Evolutionary conservation across 2,888 invertebrate species (phyloP).

Genomic region (Podotricha telesiphe): DNA sequence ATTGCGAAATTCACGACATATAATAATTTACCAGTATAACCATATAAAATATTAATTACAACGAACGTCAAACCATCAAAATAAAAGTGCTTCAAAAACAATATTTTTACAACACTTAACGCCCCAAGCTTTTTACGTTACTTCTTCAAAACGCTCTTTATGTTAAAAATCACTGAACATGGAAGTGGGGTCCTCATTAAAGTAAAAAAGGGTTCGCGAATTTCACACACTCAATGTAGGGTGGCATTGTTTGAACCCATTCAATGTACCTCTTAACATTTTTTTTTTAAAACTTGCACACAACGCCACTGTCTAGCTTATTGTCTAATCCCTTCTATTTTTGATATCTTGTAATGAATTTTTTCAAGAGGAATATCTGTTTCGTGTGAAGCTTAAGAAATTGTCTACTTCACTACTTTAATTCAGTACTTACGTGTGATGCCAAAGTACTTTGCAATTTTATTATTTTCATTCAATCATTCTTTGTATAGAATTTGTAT

Average conservation of each 20-base stretch:
- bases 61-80: constrained; percentile 3
- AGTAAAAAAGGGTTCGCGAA: constrained; percentile 42
- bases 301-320: constrained; percentile 28
- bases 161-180: constrained; percentile 42
- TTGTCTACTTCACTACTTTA: not conserved
- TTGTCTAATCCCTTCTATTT: constrained; percentile 37
- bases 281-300: constrained; percentile 38
- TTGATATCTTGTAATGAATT: constrained; percentile 32
- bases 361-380: constrained; percentile 30
- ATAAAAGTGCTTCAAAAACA: constrained; percentile 2
- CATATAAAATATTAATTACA: not conserved
- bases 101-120: constrained; percentile 27
- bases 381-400: not conserved
- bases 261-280: constrained; percentile 39
- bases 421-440: too few relatives aligned
- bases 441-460: too few relatives aligned
- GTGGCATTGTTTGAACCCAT: constrained; percentile 39
- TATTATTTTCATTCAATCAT: too few relatives aligned
- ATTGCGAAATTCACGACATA: too few relatives aligned
- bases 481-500: too few relatives aligned
- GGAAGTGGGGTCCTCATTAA: constrained; percentile 43
- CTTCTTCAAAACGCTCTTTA: constrained; percentile 38
- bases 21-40: too few relatives aligned
- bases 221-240: constrained; percentile 41
- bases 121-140: constrained; percentile 37